Conservation (phyloP, 2,888 invertebrate genomes). For the Pollenia angustigena region DNA sequence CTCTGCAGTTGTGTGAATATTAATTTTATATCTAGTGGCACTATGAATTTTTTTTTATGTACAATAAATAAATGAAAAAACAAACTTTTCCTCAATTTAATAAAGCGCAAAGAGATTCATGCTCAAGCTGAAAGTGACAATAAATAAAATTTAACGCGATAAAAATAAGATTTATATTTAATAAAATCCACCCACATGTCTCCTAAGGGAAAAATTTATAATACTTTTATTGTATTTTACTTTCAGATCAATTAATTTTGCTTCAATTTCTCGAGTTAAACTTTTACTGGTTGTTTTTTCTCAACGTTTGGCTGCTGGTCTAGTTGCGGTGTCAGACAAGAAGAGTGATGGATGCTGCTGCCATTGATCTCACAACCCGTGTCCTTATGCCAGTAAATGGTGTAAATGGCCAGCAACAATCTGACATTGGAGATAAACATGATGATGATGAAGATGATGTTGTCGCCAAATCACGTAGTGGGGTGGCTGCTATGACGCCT, state of each 20-base stretch:
- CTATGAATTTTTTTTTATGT: too few relatives aligned
- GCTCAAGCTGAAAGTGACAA: background rate
- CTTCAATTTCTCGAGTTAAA: background rate
- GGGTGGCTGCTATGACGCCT: constrained; percentile 46
- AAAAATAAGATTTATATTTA: constrained; percentile 36
- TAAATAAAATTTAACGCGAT: constrained; percentile 12
- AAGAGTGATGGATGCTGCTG: constrained; percentile 51
- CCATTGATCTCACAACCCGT: constrained; percentile 43
- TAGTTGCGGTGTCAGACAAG: background rate
- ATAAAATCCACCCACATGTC: constrained; percentile 16
- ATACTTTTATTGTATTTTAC: constrained; percentile 11
- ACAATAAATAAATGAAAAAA: too few relatives aligned
- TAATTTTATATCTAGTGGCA: too few relatives aligned
- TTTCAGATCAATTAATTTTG: constrained; percentile 40
- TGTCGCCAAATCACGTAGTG: constrained; percentile 43
- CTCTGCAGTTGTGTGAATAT: too few relatives aligned
- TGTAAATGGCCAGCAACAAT: constrained; percentile 27
- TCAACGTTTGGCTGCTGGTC: constrained; percentile 2
- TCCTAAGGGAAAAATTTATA: background rate
- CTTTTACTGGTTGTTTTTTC: constrained; percentile 8
- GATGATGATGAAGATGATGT: constrained; percentile 26
- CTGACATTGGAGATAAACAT: constrained; percentile 20
- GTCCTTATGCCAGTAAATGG: constrained; percentile 54
- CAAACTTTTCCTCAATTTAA: too few relatives aligned
- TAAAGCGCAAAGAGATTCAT: too few relatives aligned